Conservation (phyloP, 2,113 vertebrate species). For the Okapia johnstoni region DNA sequence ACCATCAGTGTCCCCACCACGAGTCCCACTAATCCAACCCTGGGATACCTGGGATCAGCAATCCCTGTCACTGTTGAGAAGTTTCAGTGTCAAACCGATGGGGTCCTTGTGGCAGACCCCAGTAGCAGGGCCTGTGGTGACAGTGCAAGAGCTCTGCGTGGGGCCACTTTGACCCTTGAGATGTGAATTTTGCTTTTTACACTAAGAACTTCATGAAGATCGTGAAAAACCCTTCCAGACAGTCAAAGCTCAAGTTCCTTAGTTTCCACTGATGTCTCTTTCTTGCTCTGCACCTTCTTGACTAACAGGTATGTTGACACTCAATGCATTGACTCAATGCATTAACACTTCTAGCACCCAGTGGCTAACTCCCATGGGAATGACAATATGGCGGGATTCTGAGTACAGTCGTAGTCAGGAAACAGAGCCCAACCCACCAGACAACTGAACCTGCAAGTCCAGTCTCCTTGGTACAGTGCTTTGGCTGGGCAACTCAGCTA, state of each 20-base stretch:
- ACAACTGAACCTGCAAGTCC: too few species aligned
- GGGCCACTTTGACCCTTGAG: not conserved
- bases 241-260: not conserved
- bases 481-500: not conserved
- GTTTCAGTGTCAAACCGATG: not conserved
- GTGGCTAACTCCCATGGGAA: too few species aligned
- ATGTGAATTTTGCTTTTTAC: not conserved
- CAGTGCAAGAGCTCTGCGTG: not conserved
- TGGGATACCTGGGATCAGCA: too few species aligned
- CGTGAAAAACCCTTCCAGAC: not conserved
- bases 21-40: not conserved
- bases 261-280: not conserved
- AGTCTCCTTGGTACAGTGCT: not conserved
- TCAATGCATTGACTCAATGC: too few species aligned
- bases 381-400: not conserved
- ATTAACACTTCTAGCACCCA: not conserved
- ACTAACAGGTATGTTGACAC: not conserved
- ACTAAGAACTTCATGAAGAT: not conserved
- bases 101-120: not conserved
- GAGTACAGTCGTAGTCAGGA: not conserved
- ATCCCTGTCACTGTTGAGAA: not conserved
- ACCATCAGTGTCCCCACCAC: not conserved
- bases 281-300: not conserved
- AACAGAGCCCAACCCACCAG: not conserved
- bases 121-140: not conserved